Evolutionary conservation across 2,113 vertebrate genomes (phyloP).

Genomic region (Cyphomyrus discorhynchus): DNA sequence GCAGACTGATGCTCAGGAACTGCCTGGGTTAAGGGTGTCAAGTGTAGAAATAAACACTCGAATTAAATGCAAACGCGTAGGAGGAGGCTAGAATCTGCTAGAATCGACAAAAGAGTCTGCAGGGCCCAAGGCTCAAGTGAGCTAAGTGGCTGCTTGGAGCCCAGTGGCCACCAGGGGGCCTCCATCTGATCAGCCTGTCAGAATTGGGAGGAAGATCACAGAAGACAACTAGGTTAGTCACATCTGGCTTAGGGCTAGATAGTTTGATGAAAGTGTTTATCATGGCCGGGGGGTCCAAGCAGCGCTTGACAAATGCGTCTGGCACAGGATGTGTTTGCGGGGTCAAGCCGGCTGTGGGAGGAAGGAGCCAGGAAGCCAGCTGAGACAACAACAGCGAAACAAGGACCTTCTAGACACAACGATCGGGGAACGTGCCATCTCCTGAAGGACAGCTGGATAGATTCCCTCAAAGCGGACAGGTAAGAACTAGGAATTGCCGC

Average conservation of each 20-base stretch:
- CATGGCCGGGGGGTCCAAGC: neutral
- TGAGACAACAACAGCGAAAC: neutral
- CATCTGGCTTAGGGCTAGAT: neutral
- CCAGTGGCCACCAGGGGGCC: neutral
- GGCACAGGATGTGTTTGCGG: neutral
- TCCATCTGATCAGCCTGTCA: neutral
- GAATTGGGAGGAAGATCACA: neutral
- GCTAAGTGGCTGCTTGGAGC: neutral
- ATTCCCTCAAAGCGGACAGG: neutral
- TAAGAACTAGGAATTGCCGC: neutral
- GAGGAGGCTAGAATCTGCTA: neutral
- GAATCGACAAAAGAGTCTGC: neutral
- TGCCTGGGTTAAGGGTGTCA: neutral
- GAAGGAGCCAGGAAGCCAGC: neutral
- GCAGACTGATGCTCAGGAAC: neutral
- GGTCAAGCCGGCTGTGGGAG: neutral
- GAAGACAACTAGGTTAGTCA: neutral
- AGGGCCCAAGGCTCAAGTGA: neutral
- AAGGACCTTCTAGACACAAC: neutral
- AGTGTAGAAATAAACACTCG: neutral
- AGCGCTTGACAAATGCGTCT: neutral
- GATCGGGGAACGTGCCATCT: neutral
- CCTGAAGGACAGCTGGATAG: neutral
- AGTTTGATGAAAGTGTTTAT: neutral
- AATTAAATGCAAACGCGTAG: neutral